Percentiles rank a stretch among this genome's conserved stretches.
These are phyloP conservation scores for Gadus macrocephalus DNA, from an alignment of 2,113 vertebrate species.

Conservation along the genomic window DNA sequence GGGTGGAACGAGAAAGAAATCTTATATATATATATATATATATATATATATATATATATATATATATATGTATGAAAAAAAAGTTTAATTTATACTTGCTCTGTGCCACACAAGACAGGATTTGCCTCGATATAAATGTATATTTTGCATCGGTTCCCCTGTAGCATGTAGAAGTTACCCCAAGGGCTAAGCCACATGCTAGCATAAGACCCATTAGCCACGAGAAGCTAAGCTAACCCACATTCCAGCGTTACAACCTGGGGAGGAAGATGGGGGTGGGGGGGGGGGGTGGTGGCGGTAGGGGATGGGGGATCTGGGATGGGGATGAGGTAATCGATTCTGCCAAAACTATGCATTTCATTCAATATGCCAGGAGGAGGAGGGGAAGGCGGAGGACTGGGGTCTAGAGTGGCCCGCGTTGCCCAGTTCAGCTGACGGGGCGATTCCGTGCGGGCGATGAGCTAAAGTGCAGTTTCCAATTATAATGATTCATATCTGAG, in stretches of 20 bases:
- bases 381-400: neutral
- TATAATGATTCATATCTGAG: slow-evolving; percentile 1
- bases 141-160: slow-evolving; percentile 8
- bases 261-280: too few relatives aligned
- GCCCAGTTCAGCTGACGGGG: neutral
- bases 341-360: slow-evolving; percentile 37
- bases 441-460: neutral
- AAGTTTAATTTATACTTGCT: too few relatives aligned
- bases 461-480: slow-evolving; percentile 6
- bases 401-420: neutral
- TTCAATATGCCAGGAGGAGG: neutral
- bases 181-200: slow-evolving; percentile 57
- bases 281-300: too few relatives aligned
- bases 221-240: slow-evolving; percentile 3
- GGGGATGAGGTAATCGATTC: slow-evolving; percentile 33
- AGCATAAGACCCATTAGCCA: neutral
- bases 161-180: slow-evolving; percentile 31
- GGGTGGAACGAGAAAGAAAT: neutral
- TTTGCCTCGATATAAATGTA: neutral
- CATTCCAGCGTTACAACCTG: slow-evolving; percentile 13
- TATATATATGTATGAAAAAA: too few relatives aligned
- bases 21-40: too few relatives aligned
- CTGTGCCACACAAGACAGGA: neutral
- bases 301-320: neutral
- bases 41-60: too few relatives aligned